phyloP scores from a whole-genome alignment of 2,113 vertebrate genomes.

The Elephantulus edwardii region DNA sequence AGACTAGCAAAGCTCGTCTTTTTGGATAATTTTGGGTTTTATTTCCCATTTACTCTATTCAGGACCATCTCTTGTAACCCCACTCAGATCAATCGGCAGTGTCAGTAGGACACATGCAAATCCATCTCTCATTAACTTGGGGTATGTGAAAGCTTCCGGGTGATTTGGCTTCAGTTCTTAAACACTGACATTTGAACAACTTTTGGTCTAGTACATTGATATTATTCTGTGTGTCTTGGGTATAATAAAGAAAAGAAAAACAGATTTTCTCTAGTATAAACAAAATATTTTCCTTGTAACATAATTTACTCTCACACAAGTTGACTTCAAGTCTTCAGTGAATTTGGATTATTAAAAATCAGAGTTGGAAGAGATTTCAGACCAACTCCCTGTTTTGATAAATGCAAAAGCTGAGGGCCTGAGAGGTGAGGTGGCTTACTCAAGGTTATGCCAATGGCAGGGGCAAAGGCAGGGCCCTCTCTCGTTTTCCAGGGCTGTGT shows the following conservation, averaged over 20 bases:
- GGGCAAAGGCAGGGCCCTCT: neutral
- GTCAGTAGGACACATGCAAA: too few species aligned
- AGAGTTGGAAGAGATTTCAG: conserved; percentile 41
- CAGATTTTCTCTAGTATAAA: conserved; percentile 31
- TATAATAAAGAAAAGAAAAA: conserved; percentile 32
- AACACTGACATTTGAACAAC: neutral
- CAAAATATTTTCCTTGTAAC: conserved; percentile 48
- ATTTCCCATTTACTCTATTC: too few species aligned
- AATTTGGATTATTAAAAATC: conserved; percentile 26
- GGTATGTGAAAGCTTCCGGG: neutral
- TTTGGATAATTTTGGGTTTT: too few species aligned
- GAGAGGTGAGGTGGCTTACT: neutral
- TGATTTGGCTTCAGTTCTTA: neutral
- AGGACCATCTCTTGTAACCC: too few species aligned
- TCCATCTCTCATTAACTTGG: neutral
- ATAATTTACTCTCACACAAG: conserved; percentile 27
- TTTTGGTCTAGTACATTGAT: neutral
- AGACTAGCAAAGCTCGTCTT: too few species aligned
- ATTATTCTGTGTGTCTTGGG: neutral
- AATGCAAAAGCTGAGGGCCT: neutral
- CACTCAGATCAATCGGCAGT: too few species aligned
- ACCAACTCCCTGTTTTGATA: neutral
- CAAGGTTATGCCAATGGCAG: neutral
- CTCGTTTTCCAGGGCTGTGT: neutral
- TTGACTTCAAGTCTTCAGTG: conserved; percentile 13